These are phyloP conservation scores for Paracentrotus lividus DNA, from an alignment of 53 echinoderm and acorn worm genomes.

Conservation along the genomic window DNA sequence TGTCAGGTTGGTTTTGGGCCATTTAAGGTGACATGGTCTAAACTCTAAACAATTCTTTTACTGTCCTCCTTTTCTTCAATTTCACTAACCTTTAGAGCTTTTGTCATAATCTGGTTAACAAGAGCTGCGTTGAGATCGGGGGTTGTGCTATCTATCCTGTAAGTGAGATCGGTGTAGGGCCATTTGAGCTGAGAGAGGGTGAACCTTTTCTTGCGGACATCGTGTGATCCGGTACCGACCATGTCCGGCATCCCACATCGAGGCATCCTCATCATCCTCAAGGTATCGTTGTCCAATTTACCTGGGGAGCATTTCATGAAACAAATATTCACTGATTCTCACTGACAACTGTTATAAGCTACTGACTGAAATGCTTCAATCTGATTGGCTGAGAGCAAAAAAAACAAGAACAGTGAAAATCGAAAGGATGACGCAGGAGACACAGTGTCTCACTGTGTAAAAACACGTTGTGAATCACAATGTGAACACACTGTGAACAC, in stretches of 20 bases:
- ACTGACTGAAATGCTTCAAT: too few relatives aligned
- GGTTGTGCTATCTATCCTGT: slow-evolving; percentile 76
- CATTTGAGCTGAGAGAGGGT: slow-evolving; percentile 70
- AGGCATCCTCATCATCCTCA: slow-evolving; percentile 86
- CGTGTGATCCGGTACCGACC: slow-evolving; percentile 68
- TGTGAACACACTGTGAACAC: too few relatives aligned
- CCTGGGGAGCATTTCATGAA: slow-evolving; percentile 56
- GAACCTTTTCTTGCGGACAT: slow-evolving; percentile 78
- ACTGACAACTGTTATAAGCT: too few relatives aligned
- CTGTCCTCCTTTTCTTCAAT: background rate
- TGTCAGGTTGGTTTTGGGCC: too few relatives aligned
- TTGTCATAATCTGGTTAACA: slow-evolving; percentile 66
- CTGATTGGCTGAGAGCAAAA: too few relatives aligned
- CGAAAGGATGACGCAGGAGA: too few relatives aligned
- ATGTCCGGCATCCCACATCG: slow-evolving; percentile 91
- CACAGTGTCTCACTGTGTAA: too few relatives aligned
- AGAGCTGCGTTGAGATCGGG: slow-evolving; percentile 74
- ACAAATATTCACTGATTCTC: too few relatives aligned
- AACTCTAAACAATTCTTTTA: too few relatives aligned
- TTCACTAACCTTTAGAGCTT: slow-evolving; percentile 76
- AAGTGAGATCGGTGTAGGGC: slow-evolving; percentile 80
- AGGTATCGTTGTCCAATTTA: slow-evolving; percentile 77
- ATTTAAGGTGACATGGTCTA: too few relatives aligned
- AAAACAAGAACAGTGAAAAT: too few relatives aligned
- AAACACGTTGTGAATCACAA: too few relatives aligned